These are phyloP conservation scores for Numenius arquata DNA, from an alignment of 2,113 vertebrate genomes.

Conservation along the genomic window DNA sequence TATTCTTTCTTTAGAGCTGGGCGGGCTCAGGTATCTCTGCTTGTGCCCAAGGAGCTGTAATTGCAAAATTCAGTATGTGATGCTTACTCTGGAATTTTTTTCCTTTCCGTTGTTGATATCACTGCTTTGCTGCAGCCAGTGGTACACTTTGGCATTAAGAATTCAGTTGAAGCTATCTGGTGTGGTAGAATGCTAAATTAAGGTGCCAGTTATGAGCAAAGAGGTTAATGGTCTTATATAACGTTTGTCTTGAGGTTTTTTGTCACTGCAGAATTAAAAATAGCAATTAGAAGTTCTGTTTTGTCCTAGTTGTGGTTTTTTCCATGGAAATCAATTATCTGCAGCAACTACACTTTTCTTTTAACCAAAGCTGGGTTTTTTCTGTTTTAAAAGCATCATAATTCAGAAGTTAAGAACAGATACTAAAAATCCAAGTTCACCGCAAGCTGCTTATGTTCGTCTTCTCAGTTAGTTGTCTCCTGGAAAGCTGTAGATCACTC, in stretches of 20 bases:
- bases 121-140: neutral
- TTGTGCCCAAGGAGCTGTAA: neutral
- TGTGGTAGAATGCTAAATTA: slow-evolving; percentile 19
- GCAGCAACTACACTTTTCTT: neutral
- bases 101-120: neutral
- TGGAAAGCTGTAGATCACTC: neutral
- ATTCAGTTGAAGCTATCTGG: slow-evolving; percentile 4
- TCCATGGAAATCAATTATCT: slow-evolving; percentile 10
- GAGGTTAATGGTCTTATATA: slow-evolving; percentile 47
- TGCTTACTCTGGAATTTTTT: neutral
- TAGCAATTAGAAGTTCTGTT: slow-evolving; percentile 13
- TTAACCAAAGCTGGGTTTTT: neutral
- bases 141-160: neutral
- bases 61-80: neutral
- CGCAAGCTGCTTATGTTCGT: neutral
- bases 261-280: slow-evolving; percentile 31
- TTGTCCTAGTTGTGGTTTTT: slow-evolving; percentile 22
- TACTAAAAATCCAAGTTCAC: neutral
- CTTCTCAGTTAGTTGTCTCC: neutral
- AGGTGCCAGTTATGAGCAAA: slow-evolving; percentile 9
- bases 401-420: neutral
- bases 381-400: slow-evolving; percentile 18
- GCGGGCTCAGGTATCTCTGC: neutral
- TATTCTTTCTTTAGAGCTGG: neutral
- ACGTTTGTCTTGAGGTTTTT: neutral